These are phyloP conservation scores for Epizoanthus rinbou DNA, from an alignment of 92 coral and sea anemone genomes.

Conservation along the genomic window DNA sequence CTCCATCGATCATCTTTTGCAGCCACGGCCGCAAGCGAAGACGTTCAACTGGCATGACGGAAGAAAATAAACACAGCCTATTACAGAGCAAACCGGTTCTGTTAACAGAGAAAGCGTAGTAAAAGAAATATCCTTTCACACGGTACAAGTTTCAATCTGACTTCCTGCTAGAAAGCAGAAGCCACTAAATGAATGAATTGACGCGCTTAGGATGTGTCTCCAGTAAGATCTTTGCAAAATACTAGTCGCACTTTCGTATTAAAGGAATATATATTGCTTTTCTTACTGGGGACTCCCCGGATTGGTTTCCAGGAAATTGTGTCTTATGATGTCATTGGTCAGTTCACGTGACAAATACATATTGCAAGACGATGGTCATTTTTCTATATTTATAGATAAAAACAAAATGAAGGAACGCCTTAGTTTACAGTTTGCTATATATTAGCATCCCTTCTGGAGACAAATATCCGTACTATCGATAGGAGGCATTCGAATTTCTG, in stretches of 20 bases:
- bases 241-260: background rate
- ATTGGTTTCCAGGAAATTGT: conserved; percentile 61
- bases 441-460: no score
- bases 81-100: background rate
- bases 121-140: no score
- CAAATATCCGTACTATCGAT: background rate
- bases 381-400: conserved; percentile 7
- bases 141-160: background rate
- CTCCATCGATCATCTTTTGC: conserved; percentile 68
- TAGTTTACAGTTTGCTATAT: no score
- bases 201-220: background rate
- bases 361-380: conserved; percentile 6
- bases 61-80: background rate
- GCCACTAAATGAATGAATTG: background rate
- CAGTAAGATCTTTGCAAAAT: conserved; percentile 5
- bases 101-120: background rate
- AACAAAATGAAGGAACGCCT: background rate
- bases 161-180: background rate
- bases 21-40: conserved; percentile 97
- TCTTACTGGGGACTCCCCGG: conserved; percentile 58
- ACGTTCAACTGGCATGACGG: conserved; percentile 87
- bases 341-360: conserved; percentile 6
- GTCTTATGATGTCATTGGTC: conserved; percentile 51
- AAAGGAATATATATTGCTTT: background rate
- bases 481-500: no score